Conservation (phyloP, 2,888 invertebrate genomes). For the Arctia plantaginis region DNA sequence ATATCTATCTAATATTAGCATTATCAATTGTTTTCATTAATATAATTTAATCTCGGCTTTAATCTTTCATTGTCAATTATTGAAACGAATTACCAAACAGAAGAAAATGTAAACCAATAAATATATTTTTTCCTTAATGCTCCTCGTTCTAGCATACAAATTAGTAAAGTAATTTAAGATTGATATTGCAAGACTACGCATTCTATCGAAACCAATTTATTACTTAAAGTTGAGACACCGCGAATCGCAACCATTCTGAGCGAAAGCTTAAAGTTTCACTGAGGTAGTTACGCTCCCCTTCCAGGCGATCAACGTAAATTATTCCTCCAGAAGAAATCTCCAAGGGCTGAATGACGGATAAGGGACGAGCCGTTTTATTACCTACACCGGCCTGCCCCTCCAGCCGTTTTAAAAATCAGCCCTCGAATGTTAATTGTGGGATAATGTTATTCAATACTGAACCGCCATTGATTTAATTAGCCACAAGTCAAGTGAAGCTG, state of each 20-base stretch:
- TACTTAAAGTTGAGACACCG: slow-evolving; percentile 80
- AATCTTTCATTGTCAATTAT: no score
- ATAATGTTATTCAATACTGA: slow-evolving; percentile 81
- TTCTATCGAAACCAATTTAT: slow-evolving; percentile 81
- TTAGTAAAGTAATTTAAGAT: slow-evolving; percentile 60
- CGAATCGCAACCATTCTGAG: slow-evolving; percentile 81
- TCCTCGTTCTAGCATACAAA: slow-evolving; percentile 23
- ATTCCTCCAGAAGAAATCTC: slow-evolving; percentile 85
- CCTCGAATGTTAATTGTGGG: slow-evolving; percentile 82
- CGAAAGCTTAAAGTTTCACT: slow-evolving; percentile 86
- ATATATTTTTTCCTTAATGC: not conserved
- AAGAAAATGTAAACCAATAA: not conserved
- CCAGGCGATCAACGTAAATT: slow-evolving; percentile 85
- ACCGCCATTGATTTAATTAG: slow-evolving; percentile 74
- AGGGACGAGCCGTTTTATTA: slow-evolving; percentile 84
- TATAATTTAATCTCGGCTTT: not conserved
- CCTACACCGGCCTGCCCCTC: slow-evolving; percentile 77
- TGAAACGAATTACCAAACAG: not conserved
- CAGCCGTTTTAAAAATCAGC: slow-evolving; percentile 80
- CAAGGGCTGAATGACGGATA: slow-evolving; percentile 85
- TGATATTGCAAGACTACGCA: slow-evolving; percentile 64
- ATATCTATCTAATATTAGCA: not conserved
- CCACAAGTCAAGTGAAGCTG: slow-evolving; percentile 54
- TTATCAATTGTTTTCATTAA: not conserved
- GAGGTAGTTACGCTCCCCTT: slow-evolving; percentile 85